Base-by-base conservation (phyloP, 1,140 invertebrate genomes). In the Gryllus bimaculatus region DNA sequence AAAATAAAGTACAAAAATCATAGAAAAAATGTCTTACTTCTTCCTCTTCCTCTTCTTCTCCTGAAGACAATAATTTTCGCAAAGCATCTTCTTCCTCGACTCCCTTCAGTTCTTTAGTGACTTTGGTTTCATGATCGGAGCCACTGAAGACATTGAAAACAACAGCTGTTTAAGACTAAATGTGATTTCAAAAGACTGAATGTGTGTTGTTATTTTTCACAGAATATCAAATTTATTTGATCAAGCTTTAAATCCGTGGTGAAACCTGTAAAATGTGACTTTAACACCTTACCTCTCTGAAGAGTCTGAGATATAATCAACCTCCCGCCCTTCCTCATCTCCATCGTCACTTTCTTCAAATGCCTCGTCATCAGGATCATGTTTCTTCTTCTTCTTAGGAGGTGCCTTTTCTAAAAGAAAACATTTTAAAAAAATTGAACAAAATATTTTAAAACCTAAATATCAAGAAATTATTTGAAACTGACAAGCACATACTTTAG, bases 271-370 rank as follows among this genome's bases (percentile, higher is more conserved):
- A 39, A 39, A 39, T 39, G 26, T 39, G 26, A 39, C 26, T 39
- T n/a, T 39, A 39, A 39, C 5, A 39, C 5, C 83, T 80, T 85
- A 89, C 90, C 90, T 90, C 79, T 91, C 90, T 20, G 93, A 94
- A 8, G 93, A 95, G 83, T 95, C 93, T 5, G 93, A 94, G 82
- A 95, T 94, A 82, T 96, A 96, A 85, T 95, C 94, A 79, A 91
- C 88, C 88, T 99, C 96, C 81, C 94, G 86, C 1, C 96, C 96
- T 88, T 99, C 97, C 84, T 95, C 95, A 86, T 98, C 96, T 0
- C 96, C 96, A 86, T 98, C 96, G 87, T 98, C 96, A 83, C 96
- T 98, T 85, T 99, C 97, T 86, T 99, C 96, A 78, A 95, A 90
- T 0, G 95, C 95, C 83, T 97, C 96, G 82, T 94, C 92, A 83